phyloP scores from a whole-genome alignment of 2,888 invertebrate genomes.

The Lomographa bimaculata region DNA sequence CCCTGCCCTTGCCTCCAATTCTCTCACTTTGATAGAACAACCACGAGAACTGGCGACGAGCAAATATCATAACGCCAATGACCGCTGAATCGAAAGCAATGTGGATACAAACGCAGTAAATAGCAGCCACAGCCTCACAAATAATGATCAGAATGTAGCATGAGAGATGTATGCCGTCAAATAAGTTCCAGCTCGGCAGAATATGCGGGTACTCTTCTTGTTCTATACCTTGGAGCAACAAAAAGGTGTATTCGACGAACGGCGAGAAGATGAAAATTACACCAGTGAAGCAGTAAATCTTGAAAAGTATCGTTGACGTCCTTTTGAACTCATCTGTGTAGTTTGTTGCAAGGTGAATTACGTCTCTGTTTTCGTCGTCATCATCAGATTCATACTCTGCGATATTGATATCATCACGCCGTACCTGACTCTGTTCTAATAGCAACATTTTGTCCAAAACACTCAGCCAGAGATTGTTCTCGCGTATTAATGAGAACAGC shows the following conservation, averaged over 20 bases:
- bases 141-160: conserved; percentile 48
- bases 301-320: conserved; percentile 42
- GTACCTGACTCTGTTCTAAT: conserved; percentile 47
- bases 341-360: conserved; percentile 27
- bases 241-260: conserved; percentile 52
- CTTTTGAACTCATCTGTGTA: conserved; percentile 50
- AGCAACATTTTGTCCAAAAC: conserved; percentile 42
- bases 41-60: conserved; percentile 59
- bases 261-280: conserved; percentile 56
- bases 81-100: conserved; percentile 56
- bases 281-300: conserved; percentile 52
- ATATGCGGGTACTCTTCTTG: conserved; percentile 51
- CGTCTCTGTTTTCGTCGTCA: conserved; percentile 27
- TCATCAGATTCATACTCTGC: conserved; percentile 42
- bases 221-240: conserved; percentile 30
- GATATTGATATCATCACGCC: conserved; percentile 28
- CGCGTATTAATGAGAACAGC: conserved; percentile 44
- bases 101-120: conserved; percentile 58
- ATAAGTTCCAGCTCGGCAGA: conserved; percentile 57
- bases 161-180: conserved; percentile 40
- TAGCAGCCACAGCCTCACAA: conserved; percentile 49
- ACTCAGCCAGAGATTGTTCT: conserved; percentile 45
- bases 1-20: conserved; percentile 53
- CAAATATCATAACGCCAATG: conserved; percentile 62
- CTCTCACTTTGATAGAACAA: conserved; percentile 49